Evolutionary conservation across 2,113 vertebrate genomes (phyloP), one percentile per base, ranked within the genome.

Genomic region (Eurystomus gularis): DNA sequence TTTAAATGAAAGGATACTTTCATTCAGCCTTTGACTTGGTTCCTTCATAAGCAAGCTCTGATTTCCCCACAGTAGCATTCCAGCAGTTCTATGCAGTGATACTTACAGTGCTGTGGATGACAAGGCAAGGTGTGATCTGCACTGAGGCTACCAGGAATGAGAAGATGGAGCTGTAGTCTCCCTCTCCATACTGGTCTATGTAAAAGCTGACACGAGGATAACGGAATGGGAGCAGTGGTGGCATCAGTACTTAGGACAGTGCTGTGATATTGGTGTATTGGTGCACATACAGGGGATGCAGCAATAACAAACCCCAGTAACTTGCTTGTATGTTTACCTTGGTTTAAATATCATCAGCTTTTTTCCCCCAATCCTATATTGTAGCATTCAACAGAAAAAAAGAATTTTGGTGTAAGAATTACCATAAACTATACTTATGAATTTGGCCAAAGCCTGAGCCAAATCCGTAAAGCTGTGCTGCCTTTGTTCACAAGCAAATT

Each of bases 21-120:
- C 11, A 19, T 68, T 91, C 31, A 37, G 16, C 9, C 37, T 86
- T 66, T 75, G 68, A 13, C 55, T 75, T 48, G 2, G 31, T 24
- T 61, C 24, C 42, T 78, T 57, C 1, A 0, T 31, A 17, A 13
- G 17, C 25, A 31, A 48, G 28, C 58, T 64, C 79, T 64, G 57
- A n/a, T 60, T 54, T 88, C 46, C 17, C 28, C 6, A 2, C 48
- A 60, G 2, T 1, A 42, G 35, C 0, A 0, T 39, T 52, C 25
- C 48, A 71, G 62, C 52, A 40, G 51, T n/a, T 93, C 76, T 51
- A 4, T 28, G 35, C 49, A 39, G 82, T 20, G 15, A 28, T 42
- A 1, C 15, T 31, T 33, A 44, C n/a, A 46, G 37, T 19, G 33
- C 24, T 64, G 35, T 29, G 37, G 26, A 25, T 44, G 65, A 28